Evolutionary conservation across 2,888 invertebrate genomes (phyloP), one percentile per base, ranked within the genome.

Genomic region (Euclidia mi): DNA sequence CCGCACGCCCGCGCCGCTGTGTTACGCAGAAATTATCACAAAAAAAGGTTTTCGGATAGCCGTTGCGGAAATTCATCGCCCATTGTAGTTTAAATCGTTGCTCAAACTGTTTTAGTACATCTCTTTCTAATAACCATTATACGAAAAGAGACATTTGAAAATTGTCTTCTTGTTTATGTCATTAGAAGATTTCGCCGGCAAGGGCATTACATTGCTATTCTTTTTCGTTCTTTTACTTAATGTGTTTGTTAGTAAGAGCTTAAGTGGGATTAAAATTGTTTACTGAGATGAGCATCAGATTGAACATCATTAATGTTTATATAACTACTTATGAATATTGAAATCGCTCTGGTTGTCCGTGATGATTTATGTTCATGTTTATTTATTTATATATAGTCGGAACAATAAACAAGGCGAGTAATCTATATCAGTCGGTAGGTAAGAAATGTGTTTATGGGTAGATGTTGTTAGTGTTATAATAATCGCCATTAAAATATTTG

Each of bases 21-120:
- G 79, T 85, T 92, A 90, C 91, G 85, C 83, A 85, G 88, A 89
- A 89, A 71, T 68, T 62, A 71, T 65, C n/a, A n/a, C n/a, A 87
- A 89, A 81, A 83, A 64, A 81, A 83, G 63, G 51, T 49, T 65
- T 63, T 64, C 58, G 68, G 65, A 67, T 72, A 70, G 72, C 79
- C 78, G 51, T 35, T 62, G 61, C 68, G 64, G 67, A 65, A 69
- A 69, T 68, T 66, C 71, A 62, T 70, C 56, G 66, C 56, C 78
- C 61, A 42, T 67, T 53, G 55, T 60, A 40, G 6, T 52, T 56
- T 67, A 63, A 75, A 68, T 68, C 59, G 66, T 56, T 63, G 67
- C 49, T 61, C 20, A 25, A 3, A 25, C 7, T 3, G 20, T 25
- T 25, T 6, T 6, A 25, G 20, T 34, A 34, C 7, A 9, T 15